These are phyloP conservation scores for Drosophila eohydei DNA, from an alignment of 2,888 invertebrate species.

Conservation along the genomic window DNA sequence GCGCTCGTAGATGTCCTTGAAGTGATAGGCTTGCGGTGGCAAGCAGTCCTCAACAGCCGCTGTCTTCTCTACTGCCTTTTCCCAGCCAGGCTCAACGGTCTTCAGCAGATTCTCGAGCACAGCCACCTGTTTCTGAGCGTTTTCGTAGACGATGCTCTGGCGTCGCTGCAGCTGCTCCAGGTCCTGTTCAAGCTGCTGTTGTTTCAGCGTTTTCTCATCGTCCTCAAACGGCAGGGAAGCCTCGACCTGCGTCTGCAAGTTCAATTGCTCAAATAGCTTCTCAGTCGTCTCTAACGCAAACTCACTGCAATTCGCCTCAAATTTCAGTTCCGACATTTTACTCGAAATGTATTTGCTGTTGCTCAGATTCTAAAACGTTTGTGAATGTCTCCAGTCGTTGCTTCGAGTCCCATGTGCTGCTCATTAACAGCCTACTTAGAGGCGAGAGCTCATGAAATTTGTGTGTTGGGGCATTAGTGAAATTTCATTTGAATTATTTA, in stretches of 20 bases:
- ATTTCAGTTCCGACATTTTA: constrained; percentile 45
- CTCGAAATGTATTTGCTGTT: neutral
- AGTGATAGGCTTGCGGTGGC: constrained; percentile 56
- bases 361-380: neutral
- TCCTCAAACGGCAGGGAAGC: neutral
- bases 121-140: constrained; percentile 31
- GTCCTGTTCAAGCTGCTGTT: constrained; percentile 1
- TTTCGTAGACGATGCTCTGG: constrained; percentile 18
- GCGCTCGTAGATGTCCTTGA: constrained; percentile 66
- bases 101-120: constrained; percentile 24
- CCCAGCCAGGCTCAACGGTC: constrained; percentile 22
- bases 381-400: neutral
- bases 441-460: neutral
- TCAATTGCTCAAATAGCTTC: constrained; percentile 13
- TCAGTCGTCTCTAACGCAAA: neutral
- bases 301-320: constrained; percentile 20
- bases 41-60: neutral
- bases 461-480: constrained; percentile 14
- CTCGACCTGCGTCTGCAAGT: neutral
- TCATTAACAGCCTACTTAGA: constrained; percentile 59
- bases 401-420: neutral
- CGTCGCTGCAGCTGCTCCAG: constrained; percentile 29
- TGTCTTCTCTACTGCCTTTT: neutral
- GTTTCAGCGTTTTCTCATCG: neutral
- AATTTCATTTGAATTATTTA: constrained; percentile 39